Evolutionary conservation across 1,140 invertebrate species (phyloP).

Genomic region (Sinonovacula constricta): DNA sequence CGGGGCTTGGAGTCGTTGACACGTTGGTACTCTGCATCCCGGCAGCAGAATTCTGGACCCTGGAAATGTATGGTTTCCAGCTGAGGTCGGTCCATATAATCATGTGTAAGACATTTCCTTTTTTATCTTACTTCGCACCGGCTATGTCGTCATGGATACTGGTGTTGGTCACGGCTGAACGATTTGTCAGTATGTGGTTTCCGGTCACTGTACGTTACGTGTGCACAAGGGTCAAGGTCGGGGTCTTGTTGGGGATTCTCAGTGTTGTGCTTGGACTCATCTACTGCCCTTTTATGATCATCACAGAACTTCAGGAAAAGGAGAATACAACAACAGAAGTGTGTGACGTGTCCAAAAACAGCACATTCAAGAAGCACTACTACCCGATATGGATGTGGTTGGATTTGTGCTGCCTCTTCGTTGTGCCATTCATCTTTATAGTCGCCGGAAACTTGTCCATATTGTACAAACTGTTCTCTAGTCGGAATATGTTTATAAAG

Average conservation of each 20-base stretch:
- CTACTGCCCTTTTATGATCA: slow-evolving; percentile 16
- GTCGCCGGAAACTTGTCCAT: slow-evolving; percentile 26
- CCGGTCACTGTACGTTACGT: slow-evolving; percentile 28
- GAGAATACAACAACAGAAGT: background rate
- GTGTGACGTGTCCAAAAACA: slow-evolving; percentile 1
- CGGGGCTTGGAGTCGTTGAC: slow-evolving; percentile 18
- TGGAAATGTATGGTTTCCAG: background rate
- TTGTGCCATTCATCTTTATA: slow-evolving; percentile 22
- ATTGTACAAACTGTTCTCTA: slow-evolving; percentile 37
- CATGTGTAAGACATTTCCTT: slow-evolving; percentile 17
- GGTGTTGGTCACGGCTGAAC: slow-evolving; percentile 32
- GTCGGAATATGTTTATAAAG: slow-evolving; percentile 10
- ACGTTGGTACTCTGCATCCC: slow-evolving; percentile 25
- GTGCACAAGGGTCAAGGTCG: slow-evolving; percentile 25
- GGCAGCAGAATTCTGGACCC: slow-evolving; percentile 20
- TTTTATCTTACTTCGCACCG: slow-evolving; percentile 25
- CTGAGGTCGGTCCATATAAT: slow-evolving; percentile 8
- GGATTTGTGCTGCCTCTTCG: slow-evolving; percentile 17
- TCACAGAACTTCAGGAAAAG: background rate
- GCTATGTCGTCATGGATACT: slow-evolving; percentile 36
- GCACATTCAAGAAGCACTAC: slow-evolving; percentile 7
- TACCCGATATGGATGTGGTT: slow-evolving; percentile 32
- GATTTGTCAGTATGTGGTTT: slow-evolving; percentile 45
- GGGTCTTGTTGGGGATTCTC: background rate
- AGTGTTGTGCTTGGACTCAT: slow-evolving; percentile 10